Evolutionary conservation across 2,888 invertebrate genomes (phyloP).

Genomic region (Amphipoea lucens): DNA sequence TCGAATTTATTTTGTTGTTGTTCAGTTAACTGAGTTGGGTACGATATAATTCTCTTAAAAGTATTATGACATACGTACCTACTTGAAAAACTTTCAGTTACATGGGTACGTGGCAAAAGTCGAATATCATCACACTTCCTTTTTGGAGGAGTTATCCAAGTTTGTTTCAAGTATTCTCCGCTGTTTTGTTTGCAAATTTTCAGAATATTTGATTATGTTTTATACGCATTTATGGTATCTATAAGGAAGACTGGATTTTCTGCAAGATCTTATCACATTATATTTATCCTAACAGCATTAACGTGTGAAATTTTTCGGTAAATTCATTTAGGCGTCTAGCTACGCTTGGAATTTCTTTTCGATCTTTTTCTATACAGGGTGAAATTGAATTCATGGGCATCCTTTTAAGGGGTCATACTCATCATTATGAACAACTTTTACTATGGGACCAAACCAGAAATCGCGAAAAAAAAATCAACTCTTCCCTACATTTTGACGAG

Average conservation of each 20-base stretch:
- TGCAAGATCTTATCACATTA: background rate
- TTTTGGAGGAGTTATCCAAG: conserved; percentile 19
- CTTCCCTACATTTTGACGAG: no score
- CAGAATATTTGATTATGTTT: conserved; percentile 21
- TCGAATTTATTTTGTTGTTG: background rate
- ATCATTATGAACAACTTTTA: no score
- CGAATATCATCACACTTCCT: conserved; percentile 1
- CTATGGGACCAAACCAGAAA: no score
- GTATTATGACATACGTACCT: background rate
- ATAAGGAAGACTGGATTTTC: background rate
- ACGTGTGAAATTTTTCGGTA: background rate
- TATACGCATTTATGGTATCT: background rate
- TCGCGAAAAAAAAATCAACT: no score
- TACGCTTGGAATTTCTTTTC: background rate
- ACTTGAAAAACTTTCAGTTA: conserved; percentile 7
- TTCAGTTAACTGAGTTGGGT: background rate
- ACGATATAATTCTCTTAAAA: background rate
- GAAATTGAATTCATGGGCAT: no score
- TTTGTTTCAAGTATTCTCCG: conserved; percentile 5
- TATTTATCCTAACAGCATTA: background rate
- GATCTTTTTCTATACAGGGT: background rate
- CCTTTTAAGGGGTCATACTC: no score
- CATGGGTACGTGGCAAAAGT: conserved; percentile 14
- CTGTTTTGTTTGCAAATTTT: conserved; percentile 23
- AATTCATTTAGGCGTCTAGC: background rate